Percentiles rank a stretch among this genome's conserved stretches.
phyloP scores from a whole-genome alignment of 2,888 invertebrate species.

The Acanthoscelides obtectus region DNA sequence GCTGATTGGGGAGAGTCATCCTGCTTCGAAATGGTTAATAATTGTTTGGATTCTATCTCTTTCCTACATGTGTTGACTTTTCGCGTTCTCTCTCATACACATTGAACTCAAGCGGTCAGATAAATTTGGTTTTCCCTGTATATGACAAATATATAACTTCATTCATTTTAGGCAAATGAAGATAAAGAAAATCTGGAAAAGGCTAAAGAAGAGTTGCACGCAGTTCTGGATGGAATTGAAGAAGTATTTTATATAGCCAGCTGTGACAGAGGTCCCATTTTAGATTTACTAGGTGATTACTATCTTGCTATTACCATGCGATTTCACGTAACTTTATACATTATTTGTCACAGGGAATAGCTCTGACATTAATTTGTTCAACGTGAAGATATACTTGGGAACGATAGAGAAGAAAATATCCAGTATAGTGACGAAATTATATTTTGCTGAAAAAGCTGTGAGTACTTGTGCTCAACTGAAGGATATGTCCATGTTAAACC shows the following conservation, averaged over 20 bases:
- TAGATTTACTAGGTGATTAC: constrained; percentile 58
- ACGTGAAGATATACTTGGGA: constrained; percentile 78
- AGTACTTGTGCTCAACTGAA: constrained; percentile 5
- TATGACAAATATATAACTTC: too few relatives aligned
- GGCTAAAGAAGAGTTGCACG: constrained; percentile 28
- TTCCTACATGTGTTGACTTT: too few relatives aligned
- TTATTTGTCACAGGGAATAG: constrained; percentile 52
- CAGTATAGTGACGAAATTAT: constrained; percentile 57
- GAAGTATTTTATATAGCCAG: constrained; percentile 57
- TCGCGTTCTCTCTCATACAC: too few relatives aligned
- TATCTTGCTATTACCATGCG: not conserved
- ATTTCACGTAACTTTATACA: not conserved
- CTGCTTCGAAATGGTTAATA: too few relatives aligned
- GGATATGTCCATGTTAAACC: not conserved
- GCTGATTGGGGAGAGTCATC: too few relatives aligned
- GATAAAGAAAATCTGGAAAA: constrained; percentile 29
- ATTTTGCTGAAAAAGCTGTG: constrained; percentile 42
- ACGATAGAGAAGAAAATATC: constrained; percentile 72
- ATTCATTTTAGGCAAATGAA: not conserved
- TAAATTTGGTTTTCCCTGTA: too few relatives aligned
- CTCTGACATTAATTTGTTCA: constrained; percentile 65
- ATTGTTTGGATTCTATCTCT: too few relatives aligned
- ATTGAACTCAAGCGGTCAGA: too few relatives aligned
- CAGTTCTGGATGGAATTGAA: constrained; percentile 28
- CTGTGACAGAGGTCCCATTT: constrained; percentile 69